Evolutionary conservation across 2,888 invertebrate species (phyloP).

Genomic region (Hemaris fuciformis): DNA sequence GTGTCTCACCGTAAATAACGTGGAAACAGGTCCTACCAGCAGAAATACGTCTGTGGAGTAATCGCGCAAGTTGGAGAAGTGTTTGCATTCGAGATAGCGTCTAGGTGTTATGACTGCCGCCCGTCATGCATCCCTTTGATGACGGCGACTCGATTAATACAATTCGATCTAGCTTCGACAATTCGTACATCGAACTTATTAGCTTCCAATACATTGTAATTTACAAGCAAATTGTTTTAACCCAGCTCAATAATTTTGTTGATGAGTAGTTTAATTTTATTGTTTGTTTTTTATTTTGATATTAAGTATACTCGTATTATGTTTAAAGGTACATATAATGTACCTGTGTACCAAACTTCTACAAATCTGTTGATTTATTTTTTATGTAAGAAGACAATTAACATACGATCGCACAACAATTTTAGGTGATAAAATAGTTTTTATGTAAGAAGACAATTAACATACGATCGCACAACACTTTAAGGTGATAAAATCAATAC

Average conservation of each 20-base stretch:
- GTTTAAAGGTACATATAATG: no score
- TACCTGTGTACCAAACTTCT: no score
- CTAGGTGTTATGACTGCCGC: constrained; percentile 47
- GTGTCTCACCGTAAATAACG: constrained; percentile 20
- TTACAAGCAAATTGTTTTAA: neutral
- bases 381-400: no score
- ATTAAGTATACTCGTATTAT: no score
- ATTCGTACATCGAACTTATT: neutral
- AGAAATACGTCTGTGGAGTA: constrained; percentile 53
- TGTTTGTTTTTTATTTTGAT: no score
- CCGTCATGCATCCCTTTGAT: constrained; percentile 31
- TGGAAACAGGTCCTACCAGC: constrained; percentile 38
- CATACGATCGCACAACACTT: no score
- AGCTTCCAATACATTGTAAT: neutral
- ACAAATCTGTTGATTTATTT: no score
- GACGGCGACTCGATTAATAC: constrained; percentile 4
- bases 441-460: no score
- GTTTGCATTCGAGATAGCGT: constrained; percentile 62
- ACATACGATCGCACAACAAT: no score
- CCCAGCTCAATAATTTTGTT: neutral
- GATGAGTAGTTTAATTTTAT: no score
- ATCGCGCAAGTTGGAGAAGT: constrained; percentile 58
- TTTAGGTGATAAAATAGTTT: no score
- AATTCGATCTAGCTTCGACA: neutral
- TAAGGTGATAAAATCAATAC: no score